Percentiles rank a stretch among this genome's conserved stretches.
Conservation (phyloP, 2,888 invertebrate genomes). For the Watsonalla cultraria region DNA sequence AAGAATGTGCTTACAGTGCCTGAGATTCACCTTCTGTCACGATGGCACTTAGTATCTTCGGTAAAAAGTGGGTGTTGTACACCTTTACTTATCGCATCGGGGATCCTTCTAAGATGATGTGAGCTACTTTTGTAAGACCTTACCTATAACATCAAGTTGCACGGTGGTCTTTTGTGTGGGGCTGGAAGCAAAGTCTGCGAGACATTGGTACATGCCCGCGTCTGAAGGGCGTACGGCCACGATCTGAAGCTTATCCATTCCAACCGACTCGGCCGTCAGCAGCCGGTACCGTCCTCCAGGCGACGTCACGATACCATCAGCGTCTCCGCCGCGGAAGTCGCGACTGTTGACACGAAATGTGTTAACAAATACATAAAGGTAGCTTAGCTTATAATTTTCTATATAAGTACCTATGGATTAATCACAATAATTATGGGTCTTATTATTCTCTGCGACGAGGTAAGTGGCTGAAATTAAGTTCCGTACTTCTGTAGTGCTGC, state of each 20-base stretch:
- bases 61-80: no score
- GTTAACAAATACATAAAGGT: conserved; percentile 5
- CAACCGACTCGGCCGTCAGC: conserved; percentile 39
- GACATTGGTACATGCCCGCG: conserved; percentile 58
- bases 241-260: conserved; percentile 47
- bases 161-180: conserved; percentile 57
- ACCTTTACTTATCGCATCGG: no score
- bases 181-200: conserved; percentile 58
- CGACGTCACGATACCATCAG: conserved; percentile 18
- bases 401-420: background rate
- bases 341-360: conserved; percentile 57
- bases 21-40: no score
- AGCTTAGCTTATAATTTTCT: background rate
- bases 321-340: conserved; percentile 50
- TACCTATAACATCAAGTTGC: conserved; percentile 56
- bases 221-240: conserved; percentile 43
- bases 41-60: no score
- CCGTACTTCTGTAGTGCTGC: no score
- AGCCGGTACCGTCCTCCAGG: conserved; percentile 45
- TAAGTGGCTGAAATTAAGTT: no score
- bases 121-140: conserved; percentile 9
- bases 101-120: no score
- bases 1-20: no score
- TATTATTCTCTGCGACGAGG: no score
- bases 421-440: no score